Conservation (phyloP, 2,888 invertebrate species). For the Phengaris arion region DNA sequence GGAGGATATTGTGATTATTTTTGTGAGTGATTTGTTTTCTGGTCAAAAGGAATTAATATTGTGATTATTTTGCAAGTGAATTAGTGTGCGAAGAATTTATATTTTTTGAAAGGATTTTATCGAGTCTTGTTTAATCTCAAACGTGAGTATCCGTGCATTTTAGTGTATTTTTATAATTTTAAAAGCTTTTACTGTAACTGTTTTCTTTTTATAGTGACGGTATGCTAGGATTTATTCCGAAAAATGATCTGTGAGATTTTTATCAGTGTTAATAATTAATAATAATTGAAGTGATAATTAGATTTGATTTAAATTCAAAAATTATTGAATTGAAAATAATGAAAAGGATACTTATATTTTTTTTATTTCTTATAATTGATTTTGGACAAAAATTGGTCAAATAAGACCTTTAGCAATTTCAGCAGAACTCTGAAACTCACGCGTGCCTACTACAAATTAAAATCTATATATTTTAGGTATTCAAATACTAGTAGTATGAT, state of each 20-base stretch:
- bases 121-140: neutral
- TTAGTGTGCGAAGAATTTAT: slow-evolving; percentile 18
- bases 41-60: neutral
- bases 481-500: no score
- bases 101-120: slow-evolving; percentile 23
- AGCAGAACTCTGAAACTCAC: no score
- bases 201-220: neutral
- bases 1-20: slow-evolving; percentile 39
- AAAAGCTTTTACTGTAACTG: neutral
- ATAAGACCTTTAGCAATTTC: no score
- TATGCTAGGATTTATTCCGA: neutral
- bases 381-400: neutral
- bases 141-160: slow-evolving; percentile 20
- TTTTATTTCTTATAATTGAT: neutral
- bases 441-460: no score
- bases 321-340: neutral
- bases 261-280: neutral
- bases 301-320: neutral
- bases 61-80: slow-evolving; percentile 11
- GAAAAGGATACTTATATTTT: no score
- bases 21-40: slow-evolving; percentile 18
- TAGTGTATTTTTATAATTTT: neutral
- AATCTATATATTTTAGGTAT: no score
- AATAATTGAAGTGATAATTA: slow-evolving; percentile 3
- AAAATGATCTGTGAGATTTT: neutral